A percentile compares a stretch with the other conserved stretches of the same genome.
Evolutionary conservation across 1,140 invertebrate genomes (phyloP).

Genomic region (Trichonephila clavata): DNA sequence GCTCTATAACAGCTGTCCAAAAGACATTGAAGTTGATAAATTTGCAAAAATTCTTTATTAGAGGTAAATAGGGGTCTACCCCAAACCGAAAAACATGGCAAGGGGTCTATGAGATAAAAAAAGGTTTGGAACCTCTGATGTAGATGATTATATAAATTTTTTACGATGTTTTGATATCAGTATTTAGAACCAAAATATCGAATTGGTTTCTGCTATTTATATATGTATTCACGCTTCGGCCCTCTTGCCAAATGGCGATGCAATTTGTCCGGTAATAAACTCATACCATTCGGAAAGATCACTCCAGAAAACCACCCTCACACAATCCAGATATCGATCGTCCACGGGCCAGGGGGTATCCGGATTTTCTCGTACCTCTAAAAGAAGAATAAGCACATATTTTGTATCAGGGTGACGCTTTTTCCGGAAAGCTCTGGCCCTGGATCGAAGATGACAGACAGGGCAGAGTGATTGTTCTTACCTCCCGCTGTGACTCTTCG

Average conservation of each 20-base stretch:
- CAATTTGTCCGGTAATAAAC: background rate
- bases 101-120: too few species aligned
- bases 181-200: too few species aligned
- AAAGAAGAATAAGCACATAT: background rate
- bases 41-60: too few species aligned
- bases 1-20: too few species aligned
- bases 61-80: too few species aligned
- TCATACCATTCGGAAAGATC: background rate
- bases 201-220: too few species aligned
- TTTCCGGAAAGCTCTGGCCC: background rate
- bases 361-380: background rate
- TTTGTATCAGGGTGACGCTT: background rate
- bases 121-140: too few species aligned
- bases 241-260: background rate
- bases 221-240: too few species aligned
- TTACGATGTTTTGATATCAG: too few species aligned
- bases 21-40: too few species aligned
- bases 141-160: too few species aligned
- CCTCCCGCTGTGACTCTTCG: background rate
- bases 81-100: too few species aligned
- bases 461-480: background rate
- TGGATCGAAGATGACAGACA: slow-evolving; percentile 42
- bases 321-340: slow-evolving; percentile 42
- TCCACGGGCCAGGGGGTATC: background rate
- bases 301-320: background rate